phyloP scores from a whole-genome alignment of 1,140 invertebrate genomes.

The Macrostomum lignano region DNA sequence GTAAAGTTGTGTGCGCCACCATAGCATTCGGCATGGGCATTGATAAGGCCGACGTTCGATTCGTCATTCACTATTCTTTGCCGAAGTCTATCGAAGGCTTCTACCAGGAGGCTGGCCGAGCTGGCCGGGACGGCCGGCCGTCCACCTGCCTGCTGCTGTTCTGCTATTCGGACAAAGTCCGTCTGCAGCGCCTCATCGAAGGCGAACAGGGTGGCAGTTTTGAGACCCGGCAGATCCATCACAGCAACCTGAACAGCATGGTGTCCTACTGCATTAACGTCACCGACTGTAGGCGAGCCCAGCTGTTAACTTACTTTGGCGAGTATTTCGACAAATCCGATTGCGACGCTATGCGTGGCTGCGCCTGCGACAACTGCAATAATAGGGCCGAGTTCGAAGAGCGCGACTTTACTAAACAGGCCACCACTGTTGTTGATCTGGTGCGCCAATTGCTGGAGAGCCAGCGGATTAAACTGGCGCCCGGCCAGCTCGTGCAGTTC shows the following conservation, averaged over 20 bases:
- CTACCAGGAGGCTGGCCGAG: conserved; percentile 84
- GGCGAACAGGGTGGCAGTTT: conserved; percentile 21
- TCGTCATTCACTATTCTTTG: conserved; percentile 49
- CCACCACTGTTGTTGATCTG: too few species aligned
- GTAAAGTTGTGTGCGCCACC: conserved; percentile 51
- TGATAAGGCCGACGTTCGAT: conserved; percentile 46
- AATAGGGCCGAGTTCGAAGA: conserved; percentile 12
- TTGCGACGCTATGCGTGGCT: conserved; percentile 23
- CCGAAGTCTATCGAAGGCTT: conserved; percentile 87
- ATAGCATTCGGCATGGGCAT: conserved; percentile 94
- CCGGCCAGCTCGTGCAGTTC: too few species aligned
- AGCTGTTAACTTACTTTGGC: conserved; percentile 70
- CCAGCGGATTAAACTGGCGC: too few species aligned
- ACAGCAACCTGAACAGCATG: conserved; percentile 58
- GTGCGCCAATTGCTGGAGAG: too few species aligned
- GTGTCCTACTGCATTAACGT: conserved; percentile 65
- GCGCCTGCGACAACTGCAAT: conserved; percentile 61
- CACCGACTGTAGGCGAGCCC: conserved; percentile 53
- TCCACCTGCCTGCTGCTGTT: conserved; percentile 57
- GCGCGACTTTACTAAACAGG: too few species aligned
- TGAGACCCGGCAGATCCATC: conserved; percentile 41
- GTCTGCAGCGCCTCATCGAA: conserved; percentile 9
- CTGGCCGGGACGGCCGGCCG: conserved; percentile 57
- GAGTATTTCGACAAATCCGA: conserved; percentile 43
- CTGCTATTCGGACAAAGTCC: conserved; percentile 38